These are phyloP conservation scores for Barbus barbus DNA, from an alignment of 2,113 vertebrate genomes.

Conservation along the genomic window DNA sequence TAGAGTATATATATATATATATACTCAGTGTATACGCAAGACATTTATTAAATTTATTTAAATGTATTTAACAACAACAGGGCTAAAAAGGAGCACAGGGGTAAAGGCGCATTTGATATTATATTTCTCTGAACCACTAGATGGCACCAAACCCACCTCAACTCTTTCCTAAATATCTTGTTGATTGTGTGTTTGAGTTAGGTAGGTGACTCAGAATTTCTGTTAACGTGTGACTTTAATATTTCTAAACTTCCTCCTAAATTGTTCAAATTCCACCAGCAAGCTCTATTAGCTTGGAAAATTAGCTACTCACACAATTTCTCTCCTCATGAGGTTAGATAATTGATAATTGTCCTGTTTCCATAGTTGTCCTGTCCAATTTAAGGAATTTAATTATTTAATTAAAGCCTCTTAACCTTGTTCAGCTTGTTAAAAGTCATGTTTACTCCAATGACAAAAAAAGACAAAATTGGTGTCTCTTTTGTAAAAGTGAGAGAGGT, in stretches of 20 bases:
- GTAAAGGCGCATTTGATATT: background rate
- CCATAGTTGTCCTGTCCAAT: background rate
- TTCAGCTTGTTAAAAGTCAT: no score
- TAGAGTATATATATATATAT: background rate
- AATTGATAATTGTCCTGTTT: no score
- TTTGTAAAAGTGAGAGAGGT: background rate
- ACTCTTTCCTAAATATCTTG: background rate
- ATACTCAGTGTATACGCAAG: background rate
- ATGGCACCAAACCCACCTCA: background rate
- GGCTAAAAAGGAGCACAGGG: background rate
- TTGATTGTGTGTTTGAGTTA: background rate
- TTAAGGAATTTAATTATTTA: background rate
- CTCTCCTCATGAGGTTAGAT: no score
- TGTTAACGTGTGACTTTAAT: no score
- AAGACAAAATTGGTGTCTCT: no score
- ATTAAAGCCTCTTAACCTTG: background rate
- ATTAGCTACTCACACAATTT: background rate
- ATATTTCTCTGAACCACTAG: background rate
- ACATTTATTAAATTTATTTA: no score
- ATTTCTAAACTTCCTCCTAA: background rate
- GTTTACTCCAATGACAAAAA: no score
- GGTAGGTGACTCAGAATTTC: no score
- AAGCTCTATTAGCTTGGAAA: background rate
- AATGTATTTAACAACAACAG: no score
- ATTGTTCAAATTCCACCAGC: background rate